These are phyloP conservation scores for Rhabditoides inermis DNA, from an alignment of 2,888 invertebrate genomes.

Conservation along the genomic window DNA sequence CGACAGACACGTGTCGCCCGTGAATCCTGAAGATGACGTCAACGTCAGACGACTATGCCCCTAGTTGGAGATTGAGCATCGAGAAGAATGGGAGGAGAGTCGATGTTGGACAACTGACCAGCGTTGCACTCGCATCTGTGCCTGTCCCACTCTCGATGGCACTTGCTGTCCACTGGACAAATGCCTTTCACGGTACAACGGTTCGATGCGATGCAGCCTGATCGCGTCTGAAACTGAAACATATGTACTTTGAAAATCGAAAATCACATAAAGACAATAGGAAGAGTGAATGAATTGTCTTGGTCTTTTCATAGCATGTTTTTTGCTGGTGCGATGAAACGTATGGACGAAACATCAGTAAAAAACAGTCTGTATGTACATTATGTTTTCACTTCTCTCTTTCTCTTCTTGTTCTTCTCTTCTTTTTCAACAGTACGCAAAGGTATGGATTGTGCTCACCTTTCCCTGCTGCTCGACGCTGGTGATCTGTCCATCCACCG, in stretches of 20 bases:
- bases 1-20: conserved; percentile 43
- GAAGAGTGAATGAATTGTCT: no score
- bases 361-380: no score
- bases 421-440: no score
- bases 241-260: no score
- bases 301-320: no score
- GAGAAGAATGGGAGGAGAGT: background rate
- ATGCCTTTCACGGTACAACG: conserved; percentile 31
- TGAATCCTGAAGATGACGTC: conserved; percentile 29
- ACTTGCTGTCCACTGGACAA: conserved; percentile 38
- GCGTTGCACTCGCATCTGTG: conserved; percentile 40
- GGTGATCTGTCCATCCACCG: conserved; percentile 21
- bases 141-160: conserved; percentile 44
- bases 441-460: no score
- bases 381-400: no score
- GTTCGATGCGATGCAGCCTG: conserved; percentile 38
- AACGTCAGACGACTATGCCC: background rate
- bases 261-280: no score
- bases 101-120: no score
- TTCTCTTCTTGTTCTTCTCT: no score
- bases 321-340: no score
- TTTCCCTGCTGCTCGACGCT: conserved; percentile 35
- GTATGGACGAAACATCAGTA: no score
- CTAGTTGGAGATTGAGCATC: background rate
- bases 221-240: conserved; percentile 21